Conservation (phyloP, 2,888 invertebrate species). For the Euzophera pinguis region DNA sequence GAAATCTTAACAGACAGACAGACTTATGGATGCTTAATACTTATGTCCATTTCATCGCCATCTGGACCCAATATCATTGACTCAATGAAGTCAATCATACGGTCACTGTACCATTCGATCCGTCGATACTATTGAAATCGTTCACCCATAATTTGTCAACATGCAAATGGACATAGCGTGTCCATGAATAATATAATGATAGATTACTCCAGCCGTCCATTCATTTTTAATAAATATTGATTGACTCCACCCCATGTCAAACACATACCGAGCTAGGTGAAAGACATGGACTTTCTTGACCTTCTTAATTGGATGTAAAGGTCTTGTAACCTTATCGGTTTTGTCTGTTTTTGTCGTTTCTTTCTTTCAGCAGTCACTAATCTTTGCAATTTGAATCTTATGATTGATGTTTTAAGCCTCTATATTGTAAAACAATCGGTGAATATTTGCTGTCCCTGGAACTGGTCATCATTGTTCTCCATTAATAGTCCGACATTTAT, state of each 20-base stretch:
- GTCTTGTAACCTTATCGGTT: background rate
- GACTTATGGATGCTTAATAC: no score
- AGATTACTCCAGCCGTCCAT: slow-evolving; percentile 33
- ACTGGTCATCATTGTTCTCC: no score
- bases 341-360: background rate
- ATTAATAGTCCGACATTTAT: no score
- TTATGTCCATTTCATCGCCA: no score
- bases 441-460: no score
- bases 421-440: no score
- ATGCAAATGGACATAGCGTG: slow-evolving; percentile 25
- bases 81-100: background rate
- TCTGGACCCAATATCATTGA: no score
- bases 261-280: slow-evolving; percentile 22
- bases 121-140: background rate
- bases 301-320: slow-evolving; percentile 9
- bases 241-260: slow-evolving; percentile 41
- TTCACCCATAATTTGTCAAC: slow-evolving; percentile 8
- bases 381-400: no score
- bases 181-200: slow-evolving; percentile 30
- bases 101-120: background rate
- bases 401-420: no score
- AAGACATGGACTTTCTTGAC: slow-evolving; percentile 22
- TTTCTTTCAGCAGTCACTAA: background rate
- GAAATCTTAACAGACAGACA: no score
- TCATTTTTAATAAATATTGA: slow-evolving; percentile 61